Percentiles rank a stretch among this genome's conserved stretches.
Evolutionary conservation across 2,113 vertebrate species (phyloP).

Genomic region (Hydropotes inermis): DNA sequence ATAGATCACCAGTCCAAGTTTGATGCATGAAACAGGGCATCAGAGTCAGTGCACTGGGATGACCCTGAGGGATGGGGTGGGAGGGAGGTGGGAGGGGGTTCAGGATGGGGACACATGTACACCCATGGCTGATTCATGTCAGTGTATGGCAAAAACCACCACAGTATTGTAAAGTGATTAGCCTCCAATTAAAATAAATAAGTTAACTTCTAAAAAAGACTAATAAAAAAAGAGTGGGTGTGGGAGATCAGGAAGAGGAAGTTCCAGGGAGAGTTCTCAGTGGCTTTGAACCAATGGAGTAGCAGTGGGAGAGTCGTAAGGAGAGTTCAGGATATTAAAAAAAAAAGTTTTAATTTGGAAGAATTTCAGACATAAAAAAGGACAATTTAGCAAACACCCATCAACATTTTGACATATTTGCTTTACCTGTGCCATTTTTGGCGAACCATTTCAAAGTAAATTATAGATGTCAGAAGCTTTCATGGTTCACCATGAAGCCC

Average conservation of each 20-base stretch:
- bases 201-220: not conserved
- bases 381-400: not conserved
- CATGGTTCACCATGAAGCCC: not conserved
- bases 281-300: not conserved
- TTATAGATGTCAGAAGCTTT: not conserved
- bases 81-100: not conserved
- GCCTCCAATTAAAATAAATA: not conserved
- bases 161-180: not conserved
- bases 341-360: not conserved
- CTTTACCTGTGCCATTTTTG: not conserved
- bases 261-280: not conserved
- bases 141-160: not conserved
- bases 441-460: not conserved
- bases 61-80: not conserved
- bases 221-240: rapidly evolving
- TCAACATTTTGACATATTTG: not conserved
- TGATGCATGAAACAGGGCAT: rapidly evolving
- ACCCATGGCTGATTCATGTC: not conserved
- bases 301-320: not conserved
- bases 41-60: not conserved
- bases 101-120: not conserved
- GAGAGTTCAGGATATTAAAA: not conserved
- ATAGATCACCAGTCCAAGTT: not conserved
- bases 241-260: not conserved
- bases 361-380: not conserved